Base-by-base conservation (phyloP, 2,888 invertebrate genomes). In the Tricholauxania praeusta region DNA sequence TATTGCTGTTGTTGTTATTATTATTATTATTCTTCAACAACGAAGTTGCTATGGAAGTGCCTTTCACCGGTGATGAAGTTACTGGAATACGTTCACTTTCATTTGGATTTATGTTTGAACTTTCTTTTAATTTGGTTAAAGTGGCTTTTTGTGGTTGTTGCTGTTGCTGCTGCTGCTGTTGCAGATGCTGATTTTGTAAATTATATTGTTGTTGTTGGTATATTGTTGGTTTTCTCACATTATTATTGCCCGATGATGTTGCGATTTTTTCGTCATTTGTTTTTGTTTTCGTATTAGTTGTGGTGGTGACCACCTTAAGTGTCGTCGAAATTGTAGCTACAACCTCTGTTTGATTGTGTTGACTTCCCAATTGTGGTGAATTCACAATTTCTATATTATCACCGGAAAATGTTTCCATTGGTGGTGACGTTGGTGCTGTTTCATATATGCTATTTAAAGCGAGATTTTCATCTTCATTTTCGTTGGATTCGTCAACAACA, bases 361-460 rank as follows among this genome's bases (percentile, higher is more conserved):
- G 73, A 39, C 39, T 39, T 1, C 79, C 82, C 62, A 85, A 74
- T 67, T 83, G 81, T 14, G 83, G 84, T 1, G 85, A 82, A 71
- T 83, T 81, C 1, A 84, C 79, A 53, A 85, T 82, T 78, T 83
- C 77, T 22, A 84, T 84, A 55, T 85, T 84, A 12, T 81, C 81
- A 0, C 81, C 82, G 6, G 67, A n/a, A 1, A 71, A 72, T 12
- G 76, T 60, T 48, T 75, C 75, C 1, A 70, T 68, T 12, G 70
- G 72, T 12, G 75, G 66, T 52, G 76, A 65, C 19, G 77, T 78
- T 53, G 79, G 73, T 14, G 78, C 69, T 8, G 72, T 60, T 55
- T 84, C 84, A 72, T 82, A 86, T 4, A 86, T 83, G 63, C 85
- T 85, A 70, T 67, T 55, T 10, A 28, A 32, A 14, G 39, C 53